These are phyloP conservation scores for Idaea biselata DNA, from an alignment of 2,888 invertebrate species.

Conservation along the genomic window DNA sequence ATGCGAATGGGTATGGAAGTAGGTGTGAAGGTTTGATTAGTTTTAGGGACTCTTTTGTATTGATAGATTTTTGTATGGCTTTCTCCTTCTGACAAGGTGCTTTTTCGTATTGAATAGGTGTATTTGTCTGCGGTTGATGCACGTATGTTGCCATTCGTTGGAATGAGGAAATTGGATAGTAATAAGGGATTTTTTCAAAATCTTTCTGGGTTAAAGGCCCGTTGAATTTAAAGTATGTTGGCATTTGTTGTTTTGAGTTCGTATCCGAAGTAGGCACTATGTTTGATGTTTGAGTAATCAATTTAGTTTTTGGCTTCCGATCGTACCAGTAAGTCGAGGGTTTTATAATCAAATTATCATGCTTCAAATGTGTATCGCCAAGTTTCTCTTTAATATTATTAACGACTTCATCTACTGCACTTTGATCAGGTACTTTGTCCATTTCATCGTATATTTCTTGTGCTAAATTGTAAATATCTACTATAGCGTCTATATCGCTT, in stretches of 20 bases:
- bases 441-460: conserved; percentile 69
- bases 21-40: conserved; percentile 37
- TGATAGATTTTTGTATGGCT: conserved; percentile 6
- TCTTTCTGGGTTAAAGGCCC: conserved; percentile 37
- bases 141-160: conserved; percentile 52
- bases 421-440: conserved; percentile 40
- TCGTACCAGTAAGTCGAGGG: conserved; percentile 51
- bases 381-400: conserved; percentile 17
- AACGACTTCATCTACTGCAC: conserved; percentile 30
- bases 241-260: conserved; percentile 17
- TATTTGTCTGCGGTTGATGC: conserved; percentile 25
- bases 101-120: conserved; percentile 1
- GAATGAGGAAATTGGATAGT: conserved; percentile 51
- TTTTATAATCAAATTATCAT: conserved; percentile 19
- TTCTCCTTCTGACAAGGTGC: conserved; percentile 11
- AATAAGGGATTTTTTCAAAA: conserved; percentile 51
- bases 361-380: neutral
- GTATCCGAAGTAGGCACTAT: conserved; percentile 20
- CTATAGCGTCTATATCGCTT: conserved; percentile 66
- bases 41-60: conserved; percentile 27
- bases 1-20: conserved; percentile 55
- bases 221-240: conserved; percentile 33
- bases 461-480: conserved; percentile 68
- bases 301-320: conserved; percentile 32
- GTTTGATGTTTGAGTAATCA: conserved; percentile 24